These are phyloP conservation scores for Alectura lathami DNA, from an alignment of 2,113 vertebrate genomes.

Conservation along the genomic window DNA sequence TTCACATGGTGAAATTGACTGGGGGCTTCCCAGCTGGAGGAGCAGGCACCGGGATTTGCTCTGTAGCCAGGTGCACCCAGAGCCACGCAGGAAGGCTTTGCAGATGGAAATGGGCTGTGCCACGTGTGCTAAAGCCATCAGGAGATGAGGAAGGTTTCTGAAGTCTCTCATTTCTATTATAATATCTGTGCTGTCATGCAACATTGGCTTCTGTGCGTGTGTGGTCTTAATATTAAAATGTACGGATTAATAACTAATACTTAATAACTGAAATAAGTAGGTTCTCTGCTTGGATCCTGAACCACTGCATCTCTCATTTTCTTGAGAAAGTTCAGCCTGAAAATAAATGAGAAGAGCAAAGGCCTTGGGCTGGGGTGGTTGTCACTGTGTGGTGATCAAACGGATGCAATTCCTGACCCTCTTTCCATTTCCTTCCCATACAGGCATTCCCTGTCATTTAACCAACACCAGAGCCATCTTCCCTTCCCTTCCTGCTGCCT, in stretches of 20 bases:
- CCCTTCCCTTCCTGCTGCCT: neutral
- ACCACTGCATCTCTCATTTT: neutral
- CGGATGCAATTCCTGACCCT: constrained; percentile 31
- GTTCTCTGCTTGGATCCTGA: neutral
- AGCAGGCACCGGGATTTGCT: neutral
- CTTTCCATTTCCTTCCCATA: constrained; percentile 45
- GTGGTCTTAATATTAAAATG: neutral
- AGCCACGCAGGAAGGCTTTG: neutral
- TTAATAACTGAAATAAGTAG: neutral
- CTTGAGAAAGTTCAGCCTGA: neutral
- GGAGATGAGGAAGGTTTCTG: neutral
- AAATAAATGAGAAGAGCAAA: neutral
- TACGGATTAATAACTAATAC: neutral
- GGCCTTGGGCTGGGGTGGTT: neutral
- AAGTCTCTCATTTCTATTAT: neutral
- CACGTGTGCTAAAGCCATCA: constrained; percentile 21
- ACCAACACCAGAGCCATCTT: neutral
- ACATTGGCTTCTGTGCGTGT: neutral
- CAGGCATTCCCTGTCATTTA: neutral
- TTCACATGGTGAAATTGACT: neutral
- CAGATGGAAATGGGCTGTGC: neutral
- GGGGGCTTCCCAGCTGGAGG: neutral
- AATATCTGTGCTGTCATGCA: neutral
- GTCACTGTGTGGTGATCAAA: neutral
- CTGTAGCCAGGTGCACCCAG: neutral